phyloP scores from a whole-genome alignment of 2,797 vertebrate species.

The Sus cebifrons region DNA sequence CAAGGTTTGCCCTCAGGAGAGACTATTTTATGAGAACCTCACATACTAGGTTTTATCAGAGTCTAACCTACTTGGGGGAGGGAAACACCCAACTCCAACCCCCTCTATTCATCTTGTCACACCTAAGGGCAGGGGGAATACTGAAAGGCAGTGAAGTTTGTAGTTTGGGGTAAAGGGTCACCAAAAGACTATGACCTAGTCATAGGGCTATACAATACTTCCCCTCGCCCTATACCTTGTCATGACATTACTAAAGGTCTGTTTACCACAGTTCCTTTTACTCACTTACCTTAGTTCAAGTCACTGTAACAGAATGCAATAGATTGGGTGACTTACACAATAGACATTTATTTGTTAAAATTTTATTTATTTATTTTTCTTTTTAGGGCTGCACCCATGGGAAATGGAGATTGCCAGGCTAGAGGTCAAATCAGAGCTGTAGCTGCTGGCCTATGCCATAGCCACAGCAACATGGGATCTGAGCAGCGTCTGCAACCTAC shows the following conservation, averaged over 20 bases:
- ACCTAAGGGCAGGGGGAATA: background rate
- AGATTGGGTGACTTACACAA: background rate
- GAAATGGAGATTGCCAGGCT: no score
- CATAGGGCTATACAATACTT: background rate
- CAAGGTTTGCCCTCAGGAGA: background rate
- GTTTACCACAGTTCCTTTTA: background rate
- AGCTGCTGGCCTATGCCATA: no score
- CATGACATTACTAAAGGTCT: background rate
- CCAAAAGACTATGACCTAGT: background rate
- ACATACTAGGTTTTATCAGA: background rate
- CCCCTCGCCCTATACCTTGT: background rate
- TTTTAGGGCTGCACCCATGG: no score
- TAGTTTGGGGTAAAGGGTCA: background rate
- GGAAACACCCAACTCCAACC: background rate
- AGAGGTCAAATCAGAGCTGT: no score
- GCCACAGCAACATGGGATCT: no score
- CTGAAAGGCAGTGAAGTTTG: background rate
- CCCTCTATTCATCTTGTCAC: background rate
- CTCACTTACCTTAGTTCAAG: background rate
- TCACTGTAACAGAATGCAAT: background rate
- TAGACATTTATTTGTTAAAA: background rate
- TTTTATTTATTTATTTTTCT: no score
- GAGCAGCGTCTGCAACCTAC: no score
- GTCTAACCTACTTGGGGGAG: background rate
- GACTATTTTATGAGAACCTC: conserved; percentile 11